A percentile compares a stretch with the other conserved stretches of the same genome.
These are phyloP conservation scores for Heterohyrax brucei DNA, from an alignment of 2,797 vertebrate species.

Conservation along the genomic window DNA sequence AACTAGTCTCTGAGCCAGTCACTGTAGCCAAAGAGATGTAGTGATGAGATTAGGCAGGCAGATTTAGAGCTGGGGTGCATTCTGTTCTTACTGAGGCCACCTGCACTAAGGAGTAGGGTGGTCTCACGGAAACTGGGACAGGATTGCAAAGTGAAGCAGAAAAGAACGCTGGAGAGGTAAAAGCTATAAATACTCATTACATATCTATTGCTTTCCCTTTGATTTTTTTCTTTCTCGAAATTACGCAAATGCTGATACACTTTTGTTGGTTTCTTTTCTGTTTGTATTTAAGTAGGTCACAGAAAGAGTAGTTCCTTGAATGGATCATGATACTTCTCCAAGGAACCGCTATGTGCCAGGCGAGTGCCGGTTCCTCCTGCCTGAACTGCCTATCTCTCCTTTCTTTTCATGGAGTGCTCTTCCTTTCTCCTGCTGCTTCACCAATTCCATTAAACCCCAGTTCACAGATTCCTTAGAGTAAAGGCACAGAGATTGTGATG, in stretches of 20 bases:
- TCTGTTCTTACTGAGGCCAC: neutral
- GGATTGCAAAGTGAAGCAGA: neutral
- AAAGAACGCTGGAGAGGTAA: neutral
- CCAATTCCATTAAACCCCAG: neutral
- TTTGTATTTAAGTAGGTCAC: neutral
- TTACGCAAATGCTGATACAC: neutral
- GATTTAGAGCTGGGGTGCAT: neutral
- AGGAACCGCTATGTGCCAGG: neutral
- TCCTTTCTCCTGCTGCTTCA: neutral
- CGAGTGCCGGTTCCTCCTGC: neutral
- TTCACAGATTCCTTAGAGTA: conserved; percentile 39
- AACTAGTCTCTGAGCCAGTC: neutral
- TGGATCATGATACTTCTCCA: neutral
- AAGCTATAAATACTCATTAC: neutral
- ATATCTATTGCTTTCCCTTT: neutral
- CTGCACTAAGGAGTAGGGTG: neutral
- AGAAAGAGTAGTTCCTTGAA: neutral
- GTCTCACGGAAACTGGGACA: neutral
- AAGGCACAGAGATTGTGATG: conserved; percentile 28
- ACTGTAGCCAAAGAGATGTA: neutral
- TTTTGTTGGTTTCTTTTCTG: neutral
- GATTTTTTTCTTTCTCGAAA: neutral
- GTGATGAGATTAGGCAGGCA: neutral
- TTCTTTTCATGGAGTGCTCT: neutral
- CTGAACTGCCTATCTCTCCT: neutral